Evolutionary conservation across 1,140 invertebrate genomes (phyloP), one percentile per base, ranked within the genome.

Genomic region (Diorhabda carinulata): DNA sequence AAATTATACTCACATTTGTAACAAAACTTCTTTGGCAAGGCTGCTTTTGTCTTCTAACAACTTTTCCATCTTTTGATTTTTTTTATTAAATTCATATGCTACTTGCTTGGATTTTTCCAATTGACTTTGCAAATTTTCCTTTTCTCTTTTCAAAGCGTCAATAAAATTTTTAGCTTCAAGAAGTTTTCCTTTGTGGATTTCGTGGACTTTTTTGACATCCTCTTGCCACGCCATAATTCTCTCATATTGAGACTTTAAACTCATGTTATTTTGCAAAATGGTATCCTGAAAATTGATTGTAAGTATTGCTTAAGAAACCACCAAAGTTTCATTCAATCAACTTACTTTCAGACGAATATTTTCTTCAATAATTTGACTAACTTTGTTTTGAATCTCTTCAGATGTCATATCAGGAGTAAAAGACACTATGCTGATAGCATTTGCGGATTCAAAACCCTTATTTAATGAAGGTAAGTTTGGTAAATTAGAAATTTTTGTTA

Each of bases 181-280:
- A 76, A 86, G 85, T 72, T 86, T 86, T 62, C 80, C 74, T 67
- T 85, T 86, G 57, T 86, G 83, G 66, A 80, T 77, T 43, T 82
- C 75, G 44, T 84, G 81, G 7, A 85, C 79, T 63, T 77, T 78
- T 43, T 76, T 73, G 0, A 86, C 79, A 67, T 85, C 82, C 43
- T 83, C 77, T 70, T 85, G 84, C 84, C 85, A 87, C 2, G 70
- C 73, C 2, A 79, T 73, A 3, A 88, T 72, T 25, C 78, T 82
- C 41, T 81, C 82, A 59, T 86, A 83, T 67, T 87, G 84, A 43
- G 83, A 76, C 67, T 86, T 85, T 81, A 87, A 84, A 2, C 82
- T 80, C 52, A 81, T 67, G 73, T 86, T 87, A 68, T 87, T 87
- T 67, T 84, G 81, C 4, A 79, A 76, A 44, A 87, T 71, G 2